Base-by-base conservation (phyloP, 1,140 invertebrate species). In the Lethrus apterus region DNA sequence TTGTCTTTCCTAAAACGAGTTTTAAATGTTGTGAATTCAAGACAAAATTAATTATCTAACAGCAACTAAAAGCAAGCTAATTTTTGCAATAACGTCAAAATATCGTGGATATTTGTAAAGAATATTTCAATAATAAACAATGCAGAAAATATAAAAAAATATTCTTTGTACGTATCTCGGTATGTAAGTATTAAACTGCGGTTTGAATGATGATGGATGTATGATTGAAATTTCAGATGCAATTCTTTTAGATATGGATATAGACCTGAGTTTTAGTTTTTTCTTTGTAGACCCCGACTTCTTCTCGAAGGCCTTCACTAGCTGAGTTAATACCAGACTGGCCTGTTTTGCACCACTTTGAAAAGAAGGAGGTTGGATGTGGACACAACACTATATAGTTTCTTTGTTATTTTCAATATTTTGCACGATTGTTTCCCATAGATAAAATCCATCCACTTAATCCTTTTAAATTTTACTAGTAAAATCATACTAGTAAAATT, bases 321-420 rank as follows among this genome's bases (percentile, higher is more conserved):
- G 89, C 90, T 60, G 90, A 95, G 74, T 74, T 93, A 75, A 95
- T 96, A 70, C 91, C 91, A 60, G 92, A 94, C 75, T 96, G 92
- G 92, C 92, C 92, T 60, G 83, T 81, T 60, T 81, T 95, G 60
- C 87, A 93, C 74, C 84, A 83, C 72, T 86, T 88, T 78, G 77
- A 74, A 72, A 79, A 73, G 73, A 75, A 75, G 72, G 79, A 84
- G 81, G 81, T 84, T 83, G 76, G 78, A 76, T 65, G 15, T 41
- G 38, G 70, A 61, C 45, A 57, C 55, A 54, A 55, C 50, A 53
- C 53, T 55, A 17, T 31, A 38, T 31, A 26, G 18, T 40, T 11
- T 38, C 35, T 36, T 26, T 24, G 20, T 8, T 23, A 24, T 13
- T 29, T 41, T 41, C 38, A 29, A 26, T 52, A 30, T 46, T 50